phyloP scores from a whole-genome alignment of 2,113 vertebrate species.

The Gavialis gangeticus region DNA sequence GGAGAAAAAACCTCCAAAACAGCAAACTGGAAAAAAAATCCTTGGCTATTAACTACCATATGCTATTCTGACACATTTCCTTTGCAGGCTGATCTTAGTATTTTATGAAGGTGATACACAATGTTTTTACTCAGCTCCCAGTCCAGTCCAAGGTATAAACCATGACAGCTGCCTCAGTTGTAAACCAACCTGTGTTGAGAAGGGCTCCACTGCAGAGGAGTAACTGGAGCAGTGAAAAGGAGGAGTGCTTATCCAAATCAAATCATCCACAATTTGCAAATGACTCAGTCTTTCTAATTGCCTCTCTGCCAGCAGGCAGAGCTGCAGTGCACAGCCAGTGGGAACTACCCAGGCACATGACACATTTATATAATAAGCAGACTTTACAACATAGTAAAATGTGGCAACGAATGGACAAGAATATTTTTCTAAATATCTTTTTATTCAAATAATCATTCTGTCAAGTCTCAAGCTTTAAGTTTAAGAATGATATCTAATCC shows the following conservation, averaged over 20 bases:
- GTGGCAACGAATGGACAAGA: not conserved
- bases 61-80: not conserved
- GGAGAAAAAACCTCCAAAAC: constrained; percentile 12
- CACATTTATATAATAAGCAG: not conserved
- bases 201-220: not conserved
- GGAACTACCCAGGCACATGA: not conserved
- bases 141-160: not conserved
- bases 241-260: not conserved
- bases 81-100: not conserved
- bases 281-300: not conserved
- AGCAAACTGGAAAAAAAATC: not conserved
- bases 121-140: not conserved
- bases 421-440: not conserved
- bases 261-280: not conserved
- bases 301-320: not conserved
- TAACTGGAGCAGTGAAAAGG: not conserved
- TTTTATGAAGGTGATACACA: not conserved
- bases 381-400: no score
- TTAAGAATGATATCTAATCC: not conserved
- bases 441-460: not conserved
- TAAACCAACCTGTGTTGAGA: not conserved
- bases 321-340: not conserved
- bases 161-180: fast-evolving
- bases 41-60: not conserved
- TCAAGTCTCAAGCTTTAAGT: not conserved